These are phyloP conservation scores for Schlechtendalia chinensis DNA, from an alignment of 1,140 invertebrate genomes.

Conservation along the genomic window DNA sequence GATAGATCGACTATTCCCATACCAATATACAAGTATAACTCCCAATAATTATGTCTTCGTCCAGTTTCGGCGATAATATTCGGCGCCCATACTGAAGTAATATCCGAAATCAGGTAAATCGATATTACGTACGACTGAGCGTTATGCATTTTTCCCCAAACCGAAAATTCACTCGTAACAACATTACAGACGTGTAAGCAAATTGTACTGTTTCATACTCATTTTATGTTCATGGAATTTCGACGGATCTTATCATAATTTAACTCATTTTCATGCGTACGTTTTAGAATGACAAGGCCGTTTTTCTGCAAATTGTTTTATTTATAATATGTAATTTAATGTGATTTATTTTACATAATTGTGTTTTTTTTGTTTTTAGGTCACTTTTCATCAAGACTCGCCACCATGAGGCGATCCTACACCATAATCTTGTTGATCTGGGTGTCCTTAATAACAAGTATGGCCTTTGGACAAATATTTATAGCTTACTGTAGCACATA, in stretches of 20 bases:
- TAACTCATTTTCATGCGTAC: neutral
- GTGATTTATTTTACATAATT: neutral
- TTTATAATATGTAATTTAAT: neutral
- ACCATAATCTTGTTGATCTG: conserved; percentile 30
- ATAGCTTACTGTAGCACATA: neutral
- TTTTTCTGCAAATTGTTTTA: neutral
- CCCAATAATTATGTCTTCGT: too few species aligned
- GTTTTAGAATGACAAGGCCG: neutral
- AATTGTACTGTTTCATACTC: too few species aligned
- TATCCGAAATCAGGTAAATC: too few species aligned
- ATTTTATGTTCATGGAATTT: neutral
- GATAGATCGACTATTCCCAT: too few species aligned
- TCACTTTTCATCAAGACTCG: neutral
- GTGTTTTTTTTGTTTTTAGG: conserved; percentile 19
- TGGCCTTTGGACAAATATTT: conserved; percentile 4
- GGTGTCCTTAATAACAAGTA: conserved; percentile 36
- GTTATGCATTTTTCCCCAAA: too few species aligned
- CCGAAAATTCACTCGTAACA: too few species aligned
- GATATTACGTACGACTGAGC: too few species aligned
- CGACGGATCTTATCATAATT: neutral
- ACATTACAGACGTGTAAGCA: too few species aligned
- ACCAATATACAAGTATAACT: too few species aligned
- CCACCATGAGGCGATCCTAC: conserved; percentile 41
- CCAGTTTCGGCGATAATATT: too few species aligned
- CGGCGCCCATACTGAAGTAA: too few species aligned